Base-by-base conservation (phyloP, 1,140 invertebrate genomes). In the Drosophila bocki region DNA sequence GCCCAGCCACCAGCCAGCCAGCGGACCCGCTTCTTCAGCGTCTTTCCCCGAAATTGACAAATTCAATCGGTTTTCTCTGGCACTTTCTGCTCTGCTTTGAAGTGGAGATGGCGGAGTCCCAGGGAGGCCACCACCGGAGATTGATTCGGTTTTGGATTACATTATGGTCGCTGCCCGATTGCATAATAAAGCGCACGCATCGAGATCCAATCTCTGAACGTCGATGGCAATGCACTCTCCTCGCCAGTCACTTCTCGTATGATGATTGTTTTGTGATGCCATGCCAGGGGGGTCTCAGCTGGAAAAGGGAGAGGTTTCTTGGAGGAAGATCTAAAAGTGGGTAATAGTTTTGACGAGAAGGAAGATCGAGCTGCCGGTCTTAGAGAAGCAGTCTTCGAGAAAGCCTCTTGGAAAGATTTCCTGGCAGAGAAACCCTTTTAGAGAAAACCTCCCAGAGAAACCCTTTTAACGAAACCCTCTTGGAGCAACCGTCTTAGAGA, bases 141-240 rank as follows among this genome's bases (percentile, higher is more conserved):
- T 63, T 76, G 64, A 71, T 76, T 83, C 63, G 59, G 72, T 75
- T 78, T 81, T 75, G 44, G 69, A 75, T 86, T 85, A 74, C 74
- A 70, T 78, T 58, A 45, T 42, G 37, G 33, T 33, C 50, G 13
- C 29, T 57, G 65, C 39, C 51, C 48, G 80, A 45, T 85, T 85
- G 68, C 82, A 86, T 86, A 85, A 85, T 67, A 58, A 47, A 50
- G 19, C 39, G 39, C 44, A 70, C 42, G 63, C 42, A 71, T 22
- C 26, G 29, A 26, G 48, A 56, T 44, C 44, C 51, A 44, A 51
- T 39, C 50, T 58, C 48, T 48, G 26, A 45, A 37, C 35, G 35
- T 54, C 47, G 45, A 74, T 48, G 71, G 22, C 54, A 54, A 63
- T 85, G 72, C 72, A 84, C 58, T 47, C 41, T 15, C 17, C 75